Conservation (phyloP, 2,888 invertebrate genomes). For the Drepana falcataria region DNA sequence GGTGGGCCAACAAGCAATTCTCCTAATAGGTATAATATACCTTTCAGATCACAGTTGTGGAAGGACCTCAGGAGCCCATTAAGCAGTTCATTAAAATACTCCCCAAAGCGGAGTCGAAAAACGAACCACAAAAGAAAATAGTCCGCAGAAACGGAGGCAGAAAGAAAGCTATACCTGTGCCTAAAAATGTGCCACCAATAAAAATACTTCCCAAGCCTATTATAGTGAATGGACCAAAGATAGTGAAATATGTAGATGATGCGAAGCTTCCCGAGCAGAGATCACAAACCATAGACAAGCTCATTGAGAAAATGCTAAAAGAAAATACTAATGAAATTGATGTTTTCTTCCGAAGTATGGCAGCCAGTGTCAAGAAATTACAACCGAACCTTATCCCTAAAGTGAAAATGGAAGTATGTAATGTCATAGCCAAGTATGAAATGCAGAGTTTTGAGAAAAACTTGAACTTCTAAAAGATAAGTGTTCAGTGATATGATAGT, state of each 20-base stretch:
- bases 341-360: conserved; percentile 72
- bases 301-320: conserved; percentile 66
- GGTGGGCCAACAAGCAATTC: no score
- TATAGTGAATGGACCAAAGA: conserved; percentile 52
- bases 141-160: conserved; percentile 49
- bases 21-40: no score
- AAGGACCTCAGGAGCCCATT: conserved; percentile 39
- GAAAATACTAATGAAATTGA: conserved; percentile 73
- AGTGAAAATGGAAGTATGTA: conserved; percentile 74
- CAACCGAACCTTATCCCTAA: conserved; percentile 71
- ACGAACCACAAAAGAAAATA: conserved; percentile 52
- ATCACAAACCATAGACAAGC: conserved; percentile 60
- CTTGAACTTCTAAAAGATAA: conserved; percentile 16
- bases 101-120: conserved; percentile 27
- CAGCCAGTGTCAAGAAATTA: conserved; percentile 69
- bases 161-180: conserved; percentile 50
- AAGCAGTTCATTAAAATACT: conserved; percentile 42
- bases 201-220: conserved; percentile 71
- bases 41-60: conserved; percentile 67
- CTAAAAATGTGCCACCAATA: conserved; percentile 53
- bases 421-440: conserved; percentile 73
- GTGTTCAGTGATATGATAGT: neutral
- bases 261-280: conserved; percentile 48
- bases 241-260: conserved; percentile 59
- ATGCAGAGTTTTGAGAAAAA: conserved; percentile 66